Evolutionary conservation across 2,888 invertebrate genomes (phyloP).

Genomic region (Blera fallax): DNA sequence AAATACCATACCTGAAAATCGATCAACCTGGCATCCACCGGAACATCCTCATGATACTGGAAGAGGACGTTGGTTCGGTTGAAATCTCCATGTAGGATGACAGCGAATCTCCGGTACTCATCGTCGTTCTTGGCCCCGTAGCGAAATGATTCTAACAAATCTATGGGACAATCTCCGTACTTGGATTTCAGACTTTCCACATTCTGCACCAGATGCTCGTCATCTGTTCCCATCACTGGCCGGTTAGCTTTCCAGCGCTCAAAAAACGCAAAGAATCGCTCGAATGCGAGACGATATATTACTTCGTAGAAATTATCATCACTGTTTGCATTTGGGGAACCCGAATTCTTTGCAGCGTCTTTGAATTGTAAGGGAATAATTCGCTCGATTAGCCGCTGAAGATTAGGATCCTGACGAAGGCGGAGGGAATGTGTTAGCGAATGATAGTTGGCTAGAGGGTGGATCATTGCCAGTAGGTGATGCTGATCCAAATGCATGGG

Average conservation of each 20-base stretch:
- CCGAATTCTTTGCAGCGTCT: neutral
- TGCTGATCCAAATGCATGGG: constrained; percentile 75
- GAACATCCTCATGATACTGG: constrained; percentile 73
- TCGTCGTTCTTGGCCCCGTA: constrained; percentile 60
- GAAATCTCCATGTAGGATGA: constrained; percentile 80
- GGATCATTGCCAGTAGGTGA: constrained; percentile 77
- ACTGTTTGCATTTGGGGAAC: constrained; percentile 20
- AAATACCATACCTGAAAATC: constrained; percentile 78
- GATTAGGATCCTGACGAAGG: neutral
- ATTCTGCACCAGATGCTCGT: constrained; percentile 72
- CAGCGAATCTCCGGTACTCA: constrained; percentile 76
- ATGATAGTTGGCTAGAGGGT: constrained; percentile 77
- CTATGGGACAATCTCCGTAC: constrained; percentile 76
- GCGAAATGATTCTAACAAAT: constrained; percentile 77
- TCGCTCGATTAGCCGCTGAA: constrained; percentile 50
- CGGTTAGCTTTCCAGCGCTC: constrained; percentile 73
- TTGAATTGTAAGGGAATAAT: constrained; percentile 69
- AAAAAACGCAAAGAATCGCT: constrained; percentile 78
- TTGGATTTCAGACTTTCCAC: constrained; percentile 75
- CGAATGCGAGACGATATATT: constrained; percentile 78
- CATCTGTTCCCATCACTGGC: constrained; percentile 49
- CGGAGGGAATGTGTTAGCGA: neutral
- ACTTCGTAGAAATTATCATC: constrained; percentile 75
- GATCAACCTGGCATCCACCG: constrained; percentile 77
- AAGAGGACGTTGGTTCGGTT: constrained; percentile 81